A percentile compares a stretch with the other conserved stretches of the same genome.
phyloP scores from a whole-genome alignment of 2,797 vertebrate species.

The Erethizon dorsatum region DNA sequence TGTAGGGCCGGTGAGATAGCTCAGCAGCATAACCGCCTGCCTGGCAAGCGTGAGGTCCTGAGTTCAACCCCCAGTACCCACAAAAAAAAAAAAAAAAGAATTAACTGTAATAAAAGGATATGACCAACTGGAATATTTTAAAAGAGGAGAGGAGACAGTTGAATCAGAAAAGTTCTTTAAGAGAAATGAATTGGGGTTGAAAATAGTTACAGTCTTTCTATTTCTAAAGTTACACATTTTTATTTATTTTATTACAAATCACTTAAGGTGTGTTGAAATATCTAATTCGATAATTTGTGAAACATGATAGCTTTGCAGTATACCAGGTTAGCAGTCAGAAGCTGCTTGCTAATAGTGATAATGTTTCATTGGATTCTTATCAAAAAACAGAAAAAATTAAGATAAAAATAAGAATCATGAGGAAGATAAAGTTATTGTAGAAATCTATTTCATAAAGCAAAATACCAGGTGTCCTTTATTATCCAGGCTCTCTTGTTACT shows the following conservation, averaged over 20 bases:
- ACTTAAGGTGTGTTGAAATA: background rate
- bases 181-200: constrained; percentile 9
- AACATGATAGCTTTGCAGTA: background rate
- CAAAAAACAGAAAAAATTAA: background rate
- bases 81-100: background rate
- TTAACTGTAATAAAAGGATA: background rate
- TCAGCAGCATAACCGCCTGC: too few species aligned
- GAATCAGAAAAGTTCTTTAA: background rate
- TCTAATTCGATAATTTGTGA: background rate
- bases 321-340: background rate
- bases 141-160: background rate
- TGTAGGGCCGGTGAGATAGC: background rate
- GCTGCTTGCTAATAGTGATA: background rate
- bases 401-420: background rate
- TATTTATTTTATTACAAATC: background rate
- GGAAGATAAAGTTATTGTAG: background rate
- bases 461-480: background rate
- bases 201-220: background rate
- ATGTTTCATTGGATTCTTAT: background rate
- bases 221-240: background rate
- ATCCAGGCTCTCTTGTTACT: background rate
- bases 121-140: background rate
- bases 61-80: too few species aligned
- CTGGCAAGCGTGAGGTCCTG: too few species aligned
- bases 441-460: background rate